Evolutionary conservation across 2,797 vertebrate genomes (phyloP).

Genomic region (Diglossa cyanea): DNA sequence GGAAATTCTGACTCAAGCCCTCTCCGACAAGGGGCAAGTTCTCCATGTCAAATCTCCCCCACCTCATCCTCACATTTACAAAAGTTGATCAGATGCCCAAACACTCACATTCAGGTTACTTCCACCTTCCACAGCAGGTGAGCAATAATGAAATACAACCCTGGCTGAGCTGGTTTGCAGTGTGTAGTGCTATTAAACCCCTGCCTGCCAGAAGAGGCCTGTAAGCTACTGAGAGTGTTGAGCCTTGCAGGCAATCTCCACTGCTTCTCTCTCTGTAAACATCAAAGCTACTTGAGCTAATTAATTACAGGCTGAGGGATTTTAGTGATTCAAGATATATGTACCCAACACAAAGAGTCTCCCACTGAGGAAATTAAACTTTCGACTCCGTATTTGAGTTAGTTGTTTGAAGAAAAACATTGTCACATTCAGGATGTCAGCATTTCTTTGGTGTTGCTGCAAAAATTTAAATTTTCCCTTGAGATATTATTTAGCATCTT

Average conservation of each 20-base stretch:
- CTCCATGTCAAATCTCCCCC: neutral
- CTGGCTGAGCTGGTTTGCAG: slow-evolving; percentile 8
- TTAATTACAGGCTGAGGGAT: slow-evolving; percentile 49
- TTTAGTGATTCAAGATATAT: slow-evolving; percentile 33
- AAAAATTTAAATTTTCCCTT: neutral
- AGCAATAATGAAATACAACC: slow-evolving; percentile 3
- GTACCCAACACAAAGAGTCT: neutral
- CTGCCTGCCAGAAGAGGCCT: neutral
- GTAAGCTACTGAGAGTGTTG: neutral
- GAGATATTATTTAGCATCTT: neutral
- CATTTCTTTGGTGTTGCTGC: neutral
- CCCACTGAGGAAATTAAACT: neutral
- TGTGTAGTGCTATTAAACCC: slow-evolving; percentile 15
- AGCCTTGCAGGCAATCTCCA: slow-evolving; percentile 41
- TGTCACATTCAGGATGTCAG: neutral
- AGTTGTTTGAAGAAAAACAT: neutral
- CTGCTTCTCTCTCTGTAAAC: slow-evolving; percentile 38
- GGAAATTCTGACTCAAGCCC: neutral
- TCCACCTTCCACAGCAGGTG: neutral
- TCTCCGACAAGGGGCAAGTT: neutral
- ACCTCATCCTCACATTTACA: neutral
- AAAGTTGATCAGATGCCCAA: slow-evolving; percentile 31
- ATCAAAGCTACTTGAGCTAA: slow-evolving; percentile 64
- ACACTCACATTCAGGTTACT: neutral
- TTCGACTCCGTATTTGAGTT: neutral